These are phyloP conservation scores for Serrognathus titanus DNA, from an alignment of 2,888 invertebrate genomes.

Conservation along the genomic window DNA sequence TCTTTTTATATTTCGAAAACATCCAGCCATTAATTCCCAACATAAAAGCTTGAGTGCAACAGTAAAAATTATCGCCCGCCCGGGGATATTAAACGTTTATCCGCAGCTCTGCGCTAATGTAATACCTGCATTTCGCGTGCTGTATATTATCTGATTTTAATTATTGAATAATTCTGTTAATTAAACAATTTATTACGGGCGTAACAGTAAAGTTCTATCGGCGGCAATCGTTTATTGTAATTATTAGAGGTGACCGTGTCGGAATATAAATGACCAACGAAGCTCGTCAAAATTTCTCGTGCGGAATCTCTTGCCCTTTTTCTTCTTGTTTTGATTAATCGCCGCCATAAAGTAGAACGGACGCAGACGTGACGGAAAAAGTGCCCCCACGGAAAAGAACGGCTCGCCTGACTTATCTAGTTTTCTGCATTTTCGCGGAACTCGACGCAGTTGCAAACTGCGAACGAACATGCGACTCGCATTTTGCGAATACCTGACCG, in stretches of 20 bases:
- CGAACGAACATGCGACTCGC: conserved; percentile 15
- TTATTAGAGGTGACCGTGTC: not conserved
- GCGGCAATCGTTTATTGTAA: conserved; percentile 1
- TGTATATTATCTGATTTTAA: not conserved
- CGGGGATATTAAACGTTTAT: too few species aligned
- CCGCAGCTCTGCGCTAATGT: too few species aligned
- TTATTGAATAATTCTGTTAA: conserved; percentile 1
- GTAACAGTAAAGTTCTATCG: not conserved
- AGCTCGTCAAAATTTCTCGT: too few species aligned
- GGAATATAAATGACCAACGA: too few species aligned
- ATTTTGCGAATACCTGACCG: conserved; percentile 17
- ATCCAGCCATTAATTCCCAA: too few species aligned
- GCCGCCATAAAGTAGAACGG: not conserved
- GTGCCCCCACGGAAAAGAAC: not conserved
- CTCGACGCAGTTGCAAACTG: conserved; percentile 7
- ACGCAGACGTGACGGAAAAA: not conserved
- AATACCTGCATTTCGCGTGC: not conserved
- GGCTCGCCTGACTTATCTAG: not conserved
- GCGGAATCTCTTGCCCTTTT: too few species aligned
- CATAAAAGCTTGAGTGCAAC: too few species aligned
- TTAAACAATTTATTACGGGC: not conserved
- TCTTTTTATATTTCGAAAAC: too few species aligned
- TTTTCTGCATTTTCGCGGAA: conserved; percentile 3
- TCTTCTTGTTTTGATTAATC: not conserved
- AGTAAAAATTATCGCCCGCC: too few species aligned